phyloP scores from a whole-genome alignment of 2,888 invertebrate genomes.

The Linnaemya vulpina region DNA sequence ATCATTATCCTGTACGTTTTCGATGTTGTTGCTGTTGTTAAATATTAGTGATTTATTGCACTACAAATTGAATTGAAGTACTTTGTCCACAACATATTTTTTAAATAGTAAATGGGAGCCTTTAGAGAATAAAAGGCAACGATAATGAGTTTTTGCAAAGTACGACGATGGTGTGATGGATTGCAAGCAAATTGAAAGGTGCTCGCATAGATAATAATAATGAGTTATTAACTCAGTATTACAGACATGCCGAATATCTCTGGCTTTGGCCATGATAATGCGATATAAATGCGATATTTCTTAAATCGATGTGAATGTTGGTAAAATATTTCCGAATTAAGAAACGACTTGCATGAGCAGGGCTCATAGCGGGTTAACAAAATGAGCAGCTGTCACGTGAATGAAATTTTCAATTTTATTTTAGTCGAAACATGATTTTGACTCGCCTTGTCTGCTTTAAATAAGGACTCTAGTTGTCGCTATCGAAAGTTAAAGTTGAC shows the following conservation, averaged over 20 bases:
- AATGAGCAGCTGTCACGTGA: too few relatives aligned
- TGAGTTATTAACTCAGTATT: neutral
- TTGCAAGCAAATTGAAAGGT: conserved; percentile 30
- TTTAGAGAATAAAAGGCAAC: neutral
- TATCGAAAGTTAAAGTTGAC: too few relatives aligned
- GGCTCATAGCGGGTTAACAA: too few relatives aligned
- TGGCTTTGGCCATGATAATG: neutral
- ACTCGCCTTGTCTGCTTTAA: too few relatives aligned
- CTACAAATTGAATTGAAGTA: conserved; percentile 70
- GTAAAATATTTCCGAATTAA: too few relatives aligned
- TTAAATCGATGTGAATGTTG: too few relatives aligned
- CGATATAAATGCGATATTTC: neutral
- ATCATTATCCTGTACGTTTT: conserved; percentile 42
- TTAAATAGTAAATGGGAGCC: neutral
- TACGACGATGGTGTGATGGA: conserved; percentile 32
- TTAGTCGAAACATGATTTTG: neutral
- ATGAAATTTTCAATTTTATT: too few relatives aligned
- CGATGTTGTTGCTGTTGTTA: conserved; percentile 35
- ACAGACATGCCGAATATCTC: neutral
- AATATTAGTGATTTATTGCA: conserved; percentile 71
- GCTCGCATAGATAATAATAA: conserved; percentile 2
- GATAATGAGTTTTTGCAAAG: conserved; percentile 56
- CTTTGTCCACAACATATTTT: conserved; percentile 53
- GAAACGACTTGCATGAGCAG: too few relatives aligned
- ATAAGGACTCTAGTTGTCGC: too few relatives aligned